These are phyloP conservation scores for Plebejus argus DNA, from an alignment of 2,888 invertebrate species.

Conservation along the genomic window DNA sequence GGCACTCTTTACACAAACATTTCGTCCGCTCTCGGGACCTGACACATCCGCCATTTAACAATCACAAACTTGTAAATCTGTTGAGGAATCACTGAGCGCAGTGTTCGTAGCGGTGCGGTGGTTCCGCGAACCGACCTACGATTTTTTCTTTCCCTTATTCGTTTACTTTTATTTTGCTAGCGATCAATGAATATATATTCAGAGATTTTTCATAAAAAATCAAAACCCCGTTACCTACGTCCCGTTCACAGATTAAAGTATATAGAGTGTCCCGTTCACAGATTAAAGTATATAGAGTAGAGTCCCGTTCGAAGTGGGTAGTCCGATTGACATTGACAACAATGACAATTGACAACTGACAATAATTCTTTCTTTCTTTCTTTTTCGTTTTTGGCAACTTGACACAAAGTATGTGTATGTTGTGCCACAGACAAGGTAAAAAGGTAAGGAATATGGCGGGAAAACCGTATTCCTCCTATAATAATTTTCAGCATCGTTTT, in stretches of 20 bases:
- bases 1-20: conserved; percentile 64
- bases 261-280: conserved; percentile 46
- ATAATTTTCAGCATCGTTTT: too few species aligned
- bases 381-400: too few species aligned
- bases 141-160: conserved; percentile 24
- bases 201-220: conserved; percentile 45
- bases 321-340: too few species aligned
- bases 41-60: conserved; percentile 63
- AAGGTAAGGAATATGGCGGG: too few species aligned
- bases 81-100: conserved; percentile 50
- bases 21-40: conserved; percentile 46
- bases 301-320: conserved; percentile 44
- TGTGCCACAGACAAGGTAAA: too few species aligned
- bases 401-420: too few species aligned
- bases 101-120: conserved; percentile 1
- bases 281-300: too few species aligned
- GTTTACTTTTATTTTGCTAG: neutral
- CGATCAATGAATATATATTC: neutral
- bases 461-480: too few species aligned
- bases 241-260: conserved; percentile 46
- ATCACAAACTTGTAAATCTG: conserved; percentile 57
- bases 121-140: conserved; percentile 22
- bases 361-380: too few species aligned
- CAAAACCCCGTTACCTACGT: conserved; percentile 57
- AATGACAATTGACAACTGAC: too few species aligned